Percentiles rank a stretch among this genome's conserved stretches.
phyloP scores from a whole-genome alignment of 2,113 vertebrate species.

The Microtus pennsylvanicus region DNA sequence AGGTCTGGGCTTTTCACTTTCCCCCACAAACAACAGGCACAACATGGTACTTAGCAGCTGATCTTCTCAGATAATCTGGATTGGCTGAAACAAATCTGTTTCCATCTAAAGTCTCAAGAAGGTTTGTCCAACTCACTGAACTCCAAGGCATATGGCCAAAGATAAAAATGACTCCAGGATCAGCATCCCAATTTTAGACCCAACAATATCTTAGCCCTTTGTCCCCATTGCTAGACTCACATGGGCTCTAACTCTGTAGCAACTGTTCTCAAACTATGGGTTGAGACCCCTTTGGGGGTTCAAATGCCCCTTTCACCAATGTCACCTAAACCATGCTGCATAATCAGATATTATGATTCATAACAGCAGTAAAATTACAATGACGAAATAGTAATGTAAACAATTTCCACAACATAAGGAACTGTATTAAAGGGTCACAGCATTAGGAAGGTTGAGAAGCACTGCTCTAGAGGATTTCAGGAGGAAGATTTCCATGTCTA shows the following conservation, averaged over 20 bases:
- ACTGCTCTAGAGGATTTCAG: constrained; percentile 17
- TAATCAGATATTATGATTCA: neutral
- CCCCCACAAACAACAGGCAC: constrained; percentile 10
- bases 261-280: neutral
- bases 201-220: neutral
- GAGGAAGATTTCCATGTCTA: constrained; percentile 64
- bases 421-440: neutral
- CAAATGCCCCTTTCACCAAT: neutral
- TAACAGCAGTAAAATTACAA: neutral
- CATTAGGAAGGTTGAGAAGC: neutral
- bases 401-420: neutral
- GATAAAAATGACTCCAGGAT: constrained; percentile 53
- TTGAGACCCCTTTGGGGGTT: neutral
- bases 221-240: neutral
- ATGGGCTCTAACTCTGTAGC: neutral
- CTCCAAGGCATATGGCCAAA: constrained; percentile 38
- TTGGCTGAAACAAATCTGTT: constrained; percentile 52
- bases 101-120: constrained; percentile 50
- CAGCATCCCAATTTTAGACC: constrained; percentile 37
- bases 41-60: neutral
- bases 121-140: constrained; percentile 38
- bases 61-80: constrained; percentile 43
- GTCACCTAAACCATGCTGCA: neutral
- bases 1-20: constrained; percentile 25
- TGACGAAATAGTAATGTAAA: neutral